A percentile compares a stretch with the other conserved stretches of the same genome.
Conservation (phyloP, 2,797 vertebrate genomes). For the Sebastes kiyomatsui region DNA sequence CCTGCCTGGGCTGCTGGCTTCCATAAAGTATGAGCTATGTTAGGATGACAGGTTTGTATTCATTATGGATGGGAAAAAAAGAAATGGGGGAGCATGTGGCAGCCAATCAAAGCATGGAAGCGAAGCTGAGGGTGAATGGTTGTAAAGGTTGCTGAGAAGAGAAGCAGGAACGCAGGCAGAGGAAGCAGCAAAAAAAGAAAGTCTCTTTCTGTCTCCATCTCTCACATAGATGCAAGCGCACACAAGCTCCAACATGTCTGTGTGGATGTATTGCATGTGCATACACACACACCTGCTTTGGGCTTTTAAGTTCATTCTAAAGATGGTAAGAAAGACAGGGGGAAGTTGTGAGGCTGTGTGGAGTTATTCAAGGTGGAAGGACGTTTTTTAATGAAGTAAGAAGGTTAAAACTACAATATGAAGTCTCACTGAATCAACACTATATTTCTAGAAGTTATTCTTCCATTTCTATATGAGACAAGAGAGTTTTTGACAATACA, state of each 20-base stretch:
- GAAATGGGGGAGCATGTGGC: slow-evolving; percentile 7
- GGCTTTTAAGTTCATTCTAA: slow-evolving; percentile 11
- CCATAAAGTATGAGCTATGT: slow-evolving; percentile 55
- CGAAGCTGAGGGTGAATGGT: slow-evolving; percentile 46
- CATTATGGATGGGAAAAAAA: slow-evolving; percentile 47
- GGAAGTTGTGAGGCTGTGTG: background rate
- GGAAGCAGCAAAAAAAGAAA: slow-evolving; percentile 34
- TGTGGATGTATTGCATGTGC: slow-evolving; percentile 37
- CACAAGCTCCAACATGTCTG: slow-evolving; percentile 31
- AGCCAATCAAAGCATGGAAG: slow-evolving; percentile 65
- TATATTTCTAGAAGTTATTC: background rate
- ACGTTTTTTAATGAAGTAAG: background rate
- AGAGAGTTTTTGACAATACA: background rate
- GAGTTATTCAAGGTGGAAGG: slow-evolving; percentile 2
- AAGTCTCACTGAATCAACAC: background rate
- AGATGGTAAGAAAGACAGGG: background rate
- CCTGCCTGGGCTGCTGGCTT: slow-evolving; percentile 54
- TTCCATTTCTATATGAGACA: background rate
- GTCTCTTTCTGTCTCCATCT: slow-evolving; percentile 27
- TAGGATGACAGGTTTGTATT: slow-evolving; percentile 64
- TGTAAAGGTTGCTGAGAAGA: slow-evolving; percentile 40
- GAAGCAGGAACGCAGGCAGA: slow-evolving; percentile 38
- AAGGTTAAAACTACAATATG: background rate
- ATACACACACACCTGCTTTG: slow-evolving; percentile 20
- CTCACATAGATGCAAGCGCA: slow-evolving; percentile 33